A percentile compares a stretch with the other conserved stretches of the same genome.
Evolutionary conservation across 2,797 vertebrate genomes (phyloP).

Genomic region (Rhinatrema bivittatum): DNA sequence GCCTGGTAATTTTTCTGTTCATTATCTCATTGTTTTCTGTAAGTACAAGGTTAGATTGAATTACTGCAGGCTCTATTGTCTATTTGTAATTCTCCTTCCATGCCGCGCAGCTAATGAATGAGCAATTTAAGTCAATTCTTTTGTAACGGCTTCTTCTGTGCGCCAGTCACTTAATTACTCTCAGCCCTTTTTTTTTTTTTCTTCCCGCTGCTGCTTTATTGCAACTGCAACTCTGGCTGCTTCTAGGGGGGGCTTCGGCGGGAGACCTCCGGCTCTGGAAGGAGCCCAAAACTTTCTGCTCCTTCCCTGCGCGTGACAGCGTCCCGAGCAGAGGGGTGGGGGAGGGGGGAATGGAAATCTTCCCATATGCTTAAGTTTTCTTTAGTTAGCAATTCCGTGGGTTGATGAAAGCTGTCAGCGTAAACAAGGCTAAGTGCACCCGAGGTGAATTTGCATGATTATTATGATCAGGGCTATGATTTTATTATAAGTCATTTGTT

Average conservation of each 20-base stretch:
- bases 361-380: background rate
- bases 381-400: background rate
- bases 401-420: background rate
- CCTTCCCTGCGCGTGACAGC: background rate
- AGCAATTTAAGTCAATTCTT: constrained; percentile 97
- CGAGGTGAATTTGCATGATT: background rate
- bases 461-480: too few relatives aligned
- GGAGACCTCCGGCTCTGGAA: constrained; percentile 34
- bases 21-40: constrained; percentile 98
- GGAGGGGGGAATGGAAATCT: background rate
- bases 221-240: constrained; percentile 58
- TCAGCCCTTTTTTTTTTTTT: constrained; percentile 78
- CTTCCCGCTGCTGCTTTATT: constrained; percentile 83
- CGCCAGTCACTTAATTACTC: constrained; percentile 95
- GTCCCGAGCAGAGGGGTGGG: background rate
- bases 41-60: constrained; percentile 99
- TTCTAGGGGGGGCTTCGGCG: constrained; percentile 55
- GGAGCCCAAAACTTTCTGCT: background rate
- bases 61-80: constrained; percentile 88
- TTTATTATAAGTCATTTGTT: too few relatives aligned
- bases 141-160: constrained; percentile 84
- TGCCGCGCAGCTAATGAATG: constrained; percentile 89
- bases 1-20: constrained; percentile 89
- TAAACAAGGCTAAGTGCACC: background rate
- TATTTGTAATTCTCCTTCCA: constrained; percentile 85